A percentile compares a stretch with the other conserved stretches of the same genome.
phyloP scores from a whole-genome alignment of 1,140 invertebrate species.

The Elysia chlorotica region DNA sequence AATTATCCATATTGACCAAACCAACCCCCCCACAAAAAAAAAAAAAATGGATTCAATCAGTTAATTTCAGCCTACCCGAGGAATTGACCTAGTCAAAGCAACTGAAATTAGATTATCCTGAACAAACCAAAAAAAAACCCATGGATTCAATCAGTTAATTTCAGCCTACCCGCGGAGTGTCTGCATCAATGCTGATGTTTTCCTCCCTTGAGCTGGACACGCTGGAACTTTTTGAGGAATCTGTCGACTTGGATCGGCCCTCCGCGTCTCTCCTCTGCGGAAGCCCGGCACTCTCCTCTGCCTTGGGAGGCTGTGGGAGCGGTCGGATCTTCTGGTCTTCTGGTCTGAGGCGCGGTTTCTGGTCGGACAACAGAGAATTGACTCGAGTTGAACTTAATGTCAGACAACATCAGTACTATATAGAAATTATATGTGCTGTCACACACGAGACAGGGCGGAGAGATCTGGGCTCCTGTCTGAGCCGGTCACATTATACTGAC shows the following conservation, averaged over 20 bases:
- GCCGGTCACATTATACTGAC: too few relatives aligned
- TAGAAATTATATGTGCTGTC: too few relatives aligned
- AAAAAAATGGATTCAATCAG: neutral
- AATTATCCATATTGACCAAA: too few relatives aligned
- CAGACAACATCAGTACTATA: too few relatives aligned
- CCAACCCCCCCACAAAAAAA: too few relatives aligned
- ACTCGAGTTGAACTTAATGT: too few relatives aligned
- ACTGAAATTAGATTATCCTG: too few relatives aligned
- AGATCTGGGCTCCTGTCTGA: too few relatives aligned
- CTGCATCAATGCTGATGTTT: constrained; percentile 31
- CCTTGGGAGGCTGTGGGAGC: constrained; percentile 46
- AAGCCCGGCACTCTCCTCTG: constrained; percentile 37
- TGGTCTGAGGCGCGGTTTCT: neutral
- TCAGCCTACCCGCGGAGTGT: constrained; percentile 46
- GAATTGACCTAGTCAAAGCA: neutral
- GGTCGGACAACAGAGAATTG: too few relatives aligned
- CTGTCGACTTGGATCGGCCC: constrained; percentile 19
- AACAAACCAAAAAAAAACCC: constrained; percentile 18
- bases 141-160: neutral
- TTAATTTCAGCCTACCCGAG: neutral
- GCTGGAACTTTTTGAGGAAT: constrained; percentile 41
- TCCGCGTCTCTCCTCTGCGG: constrained; percentile 31
- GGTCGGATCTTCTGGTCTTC: constrained; percentile 28
- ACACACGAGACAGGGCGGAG: too few relatives aligned
- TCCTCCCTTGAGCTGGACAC: constrained; percentile 48